These are phyloP conservation scores for Tauraco hartlaubi DNA, from an alignment of 2,797 vertebrate species.

Conservation along the genomic window DNA sequence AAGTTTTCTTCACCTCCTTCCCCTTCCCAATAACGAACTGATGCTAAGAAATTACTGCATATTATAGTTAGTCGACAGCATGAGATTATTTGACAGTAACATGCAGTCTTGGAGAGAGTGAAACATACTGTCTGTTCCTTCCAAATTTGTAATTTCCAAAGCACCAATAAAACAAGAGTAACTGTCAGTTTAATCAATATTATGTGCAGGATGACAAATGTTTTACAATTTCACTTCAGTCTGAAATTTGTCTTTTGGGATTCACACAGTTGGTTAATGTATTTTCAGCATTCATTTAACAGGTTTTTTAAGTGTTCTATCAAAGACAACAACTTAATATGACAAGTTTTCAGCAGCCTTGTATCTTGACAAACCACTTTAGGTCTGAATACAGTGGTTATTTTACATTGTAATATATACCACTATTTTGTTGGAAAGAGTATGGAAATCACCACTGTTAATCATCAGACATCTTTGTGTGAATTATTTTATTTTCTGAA, in stretches of 20 bases:
- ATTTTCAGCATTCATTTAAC: constrained; percentile 11
- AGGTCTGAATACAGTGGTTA: neutral
- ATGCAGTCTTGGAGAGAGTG: neutral
- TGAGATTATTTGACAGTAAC: constrained; percentile 13
- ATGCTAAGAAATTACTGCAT: neutral
- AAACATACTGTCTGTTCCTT: constrained; percentile 1
- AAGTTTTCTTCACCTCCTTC: neutral
- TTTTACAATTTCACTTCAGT: constrained; percentile 27
- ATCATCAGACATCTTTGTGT: neutral
- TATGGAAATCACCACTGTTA: neutral
- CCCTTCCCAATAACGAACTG: neutral
- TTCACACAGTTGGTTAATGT: neutral
- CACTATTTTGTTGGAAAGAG: neutral
- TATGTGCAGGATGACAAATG: constrained; percentile 23
- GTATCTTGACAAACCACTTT: neutral
- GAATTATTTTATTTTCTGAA: neutral
- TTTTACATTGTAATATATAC: neutral
- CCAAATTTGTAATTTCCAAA: constrained; percentile 23
- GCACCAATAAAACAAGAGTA: constrained; percentile 40
- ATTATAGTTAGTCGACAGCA: neutral
- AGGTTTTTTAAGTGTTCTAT: constrained; percentile 21
- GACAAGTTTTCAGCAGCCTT: neutral
- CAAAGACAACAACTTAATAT: neutral
- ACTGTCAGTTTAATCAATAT: constrained; percentile 51
- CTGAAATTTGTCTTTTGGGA: constrained; percentile 36